These are phyloP conservation scores for Brachionus plicatilis DNA, from an alignment of 1,140 invertebrate genomes.

Conservation along the genomic window DNA sequence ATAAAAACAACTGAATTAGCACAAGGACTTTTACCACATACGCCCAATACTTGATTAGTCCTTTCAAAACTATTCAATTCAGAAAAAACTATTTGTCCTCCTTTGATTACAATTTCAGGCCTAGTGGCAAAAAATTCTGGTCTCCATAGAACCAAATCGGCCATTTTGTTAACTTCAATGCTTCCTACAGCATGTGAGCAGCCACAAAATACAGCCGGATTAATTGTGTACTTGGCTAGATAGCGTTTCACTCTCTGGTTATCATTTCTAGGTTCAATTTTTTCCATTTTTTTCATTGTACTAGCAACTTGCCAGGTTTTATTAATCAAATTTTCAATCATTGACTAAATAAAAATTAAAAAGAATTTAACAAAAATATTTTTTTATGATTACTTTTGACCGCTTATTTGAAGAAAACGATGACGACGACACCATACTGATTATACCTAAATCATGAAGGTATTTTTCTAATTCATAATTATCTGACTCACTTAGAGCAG, in stretches of 20 bases:
- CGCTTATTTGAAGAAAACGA: not conserved
- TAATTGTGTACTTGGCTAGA: slow-evolving; percentile 56
- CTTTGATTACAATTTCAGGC: slow-evolving; percentile 55
- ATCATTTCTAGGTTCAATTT: slow-evolving; percentile 48
- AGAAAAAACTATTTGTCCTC: slow-evolving; percentile 54
- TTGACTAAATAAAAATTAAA: slow-evolving; percentile 49
- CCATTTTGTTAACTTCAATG: slow-evolving; percentile 50
- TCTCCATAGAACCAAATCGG: slow-evolving; percentile 54
- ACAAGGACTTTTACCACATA: slow-evolving; percentile 49
- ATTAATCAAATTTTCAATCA: slow-evolving; percentile 18
- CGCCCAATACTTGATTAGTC: slow-evolving; percentile 46
- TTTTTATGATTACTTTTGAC: not conserved
- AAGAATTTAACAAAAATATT: not conserved
- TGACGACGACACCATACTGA: slow-evolving; percentile 50
- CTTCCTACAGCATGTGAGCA: slow-evolving; percentile 50
- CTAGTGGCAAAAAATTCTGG: slow-evolving; percentile 56
- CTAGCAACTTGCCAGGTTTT: slow-evolving; percentile 55
- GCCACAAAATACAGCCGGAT: slow-evolving; percentile 54
- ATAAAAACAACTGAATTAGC: slow-evolving; percentile 53
- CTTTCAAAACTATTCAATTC: slow-evolving; percentile 53
- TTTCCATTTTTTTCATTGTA: slow-evolving; percentile 51
- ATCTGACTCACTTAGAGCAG: not conserved
- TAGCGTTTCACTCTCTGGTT: slow-evolving; percentile 53
- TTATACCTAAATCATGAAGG: slow-evolving; percentile 54
- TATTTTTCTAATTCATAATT: slow-evolving; percentile 49